phyloP scores from a whole-genome alignment of 2,888 invertebrate genomes.

The Pyralis farinalis region DNA sequence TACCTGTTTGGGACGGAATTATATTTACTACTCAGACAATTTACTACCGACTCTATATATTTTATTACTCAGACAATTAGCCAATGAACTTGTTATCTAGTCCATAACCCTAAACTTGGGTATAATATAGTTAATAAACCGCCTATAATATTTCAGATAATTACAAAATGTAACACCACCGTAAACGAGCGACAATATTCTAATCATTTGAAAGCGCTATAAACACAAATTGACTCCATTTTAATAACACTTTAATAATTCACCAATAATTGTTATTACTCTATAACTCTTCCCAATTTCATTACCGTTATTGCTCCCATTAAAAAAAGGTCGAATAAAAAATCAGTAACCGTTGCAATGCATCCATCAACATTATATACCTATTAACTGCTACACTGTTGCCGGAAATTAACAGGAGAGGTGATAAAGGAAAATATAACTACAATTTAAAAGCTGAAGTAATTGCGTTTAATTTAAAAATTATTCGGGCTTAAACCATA shows the following conservation, averaged over 20 bases:
- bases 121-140: no score
- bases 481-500: conserved; percentile 20
- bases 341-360: conserved; percentile 39
- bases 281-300: conserved; percentile 45
- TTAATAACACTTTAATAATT: conserved; percentile 12
- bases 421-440: conserved; percentile 40
- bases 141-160: no score
- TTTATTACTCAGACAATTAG: no score
- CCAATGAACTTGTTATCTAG: no score
- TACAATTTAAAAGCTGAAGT: conserved; percentile 41
- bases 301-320: conserved; percentile 50
- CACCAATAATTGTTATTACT: conserved; percentile 35
- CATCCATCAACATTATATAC: conserved; percentile 67
- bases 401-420: conserved; percentile 57
- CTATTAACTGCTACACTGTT: conserved; percentile 35
- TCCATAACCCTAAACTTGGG: no score
- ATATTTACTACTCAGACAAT: no score
- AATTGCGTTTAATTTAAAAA: conserved; percentile 30
- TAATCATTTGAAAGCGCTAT: conserved; percentile 4
- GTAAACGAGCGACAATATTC: conserved; percentile 1
- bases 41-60: no score
- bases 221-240: conserved; percentile 4
- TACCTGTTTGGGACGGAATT: no score
- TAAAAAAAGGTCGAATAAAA: conserved; percentile 48
- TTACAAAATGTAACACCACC: no score